phyloP scores from a whole-genome alignment of 2,888 invertebrate genomes.

The Conops quadrifasciatus region DNA sequence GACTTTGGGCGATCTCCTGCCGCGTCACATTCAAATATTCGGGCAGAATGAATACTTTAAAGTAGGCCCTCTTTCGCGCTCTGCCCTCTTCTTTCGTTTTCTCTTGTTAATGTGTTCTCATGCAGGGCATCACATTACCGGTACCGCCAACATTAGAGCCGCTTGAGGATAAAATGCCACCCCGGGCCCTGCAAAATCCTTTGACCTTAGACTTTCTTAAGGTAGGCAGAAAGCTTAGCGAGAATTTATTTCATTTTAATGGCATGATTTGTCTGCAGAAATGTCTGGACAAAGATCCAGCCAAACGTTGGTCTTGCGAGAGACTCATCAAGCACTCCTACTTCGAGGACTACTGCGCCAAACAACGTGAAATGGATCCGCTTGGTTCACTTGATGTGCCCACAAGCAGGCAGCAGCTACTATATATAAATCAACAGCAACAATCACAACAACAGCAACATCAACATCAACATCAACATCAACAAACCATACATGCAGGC shows the following conservation, averaged over 20 bases:
- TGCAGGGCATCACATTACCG: conserved; percentile 87
- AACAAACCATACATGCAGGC: conserved; percentile 4
- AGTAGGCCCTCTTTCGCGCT: conserved; percentile 57
- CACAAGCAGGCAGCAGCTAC: conserved; percentile 55
- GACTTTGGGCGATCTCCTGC: conserved; percentile 92
- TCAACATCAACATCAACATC: conserved; percentile 45
- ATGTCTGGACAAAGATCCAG: conserved; percentile 95
- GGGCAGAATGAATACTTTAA: conserved; percentile 91
- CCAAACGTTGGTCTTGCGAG: conserved; percentile 89
- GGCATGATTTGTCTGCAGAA: conserved; percentile 71
- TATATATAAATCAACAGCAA: conserved; percentile 57
- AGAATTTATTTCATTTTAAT: conserved; percentile 37
- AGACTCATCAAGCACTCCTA: conserved; percentile 89
- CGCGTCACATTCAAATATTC: conserved; percentile 95
- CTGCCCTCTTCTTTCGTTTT: background rate
- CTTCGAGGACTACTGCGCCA: conserved; percentile 88
- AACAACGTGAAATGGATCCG: conserved; percentile 72
- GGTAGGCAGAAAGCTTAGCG: conserved; percentile 67
- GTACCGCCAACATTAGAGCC: conserved; percentile 87
- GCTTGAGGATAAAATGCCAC: conserved; percentile 86
- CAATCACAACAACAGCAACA: conserved; percentile 52
- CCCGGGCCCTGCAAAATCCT: conserved; percentile 72
- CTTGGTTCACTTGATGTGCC: conserved; percentile 61
- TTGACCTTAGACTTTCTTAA: conserved; percentile 85
- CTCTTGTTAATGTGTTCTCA: conserved; percentile 65